Evolutionary conservation across 2,113 vertebrate genomes (phyloP).

Genomic region (Dasyurus viverrinus): DNA sequence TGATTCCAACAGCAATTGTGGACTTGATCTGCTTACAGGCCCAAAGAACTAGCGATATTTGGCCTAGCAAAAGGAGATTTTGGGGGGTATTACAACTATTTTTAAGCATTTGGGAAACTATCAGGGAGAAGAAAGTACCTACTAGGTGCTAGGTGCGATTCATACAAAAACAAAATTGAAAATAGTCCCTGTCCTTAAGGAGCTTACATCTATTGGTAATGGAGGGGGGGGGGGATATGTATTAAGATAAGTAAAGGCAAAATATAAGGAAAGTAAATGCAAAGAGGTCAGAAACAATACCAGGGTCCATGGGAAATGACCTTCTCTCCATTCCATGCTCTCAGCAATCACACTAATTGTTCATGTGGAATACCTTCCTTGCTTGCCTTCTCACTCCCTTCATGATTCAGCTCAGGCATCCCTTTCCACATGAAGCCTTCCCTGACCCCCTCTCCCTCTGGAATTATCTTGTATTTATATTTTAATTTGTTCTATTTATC

Average conservation of each 20-base stretch:
- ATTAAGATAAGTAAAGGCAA: background rate
- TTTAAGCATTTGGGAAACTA: background rate
- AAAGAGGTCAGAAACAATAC: background rate
- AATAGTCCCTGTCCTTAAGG: background rate
- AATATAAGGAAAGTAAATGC: background rate
- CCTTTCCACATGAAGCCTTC: background rate
- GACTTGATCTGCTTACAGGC: slow-evolving; percentile 22
- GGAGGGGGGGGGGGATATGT: background rate
- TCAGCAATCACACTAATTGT: background rate
- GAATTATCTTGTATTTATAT: background rate
- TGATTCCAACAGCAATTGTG: slow-evolving; percentile 68
- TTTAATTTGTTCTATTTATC: background rate
- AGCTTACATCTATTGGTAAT: background rate
- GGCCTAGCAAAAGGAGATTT: background rate
- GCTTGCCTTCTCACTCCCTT: background rate
- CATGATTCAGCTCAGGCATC: background rate
- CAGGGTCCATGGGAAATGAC: background rate
- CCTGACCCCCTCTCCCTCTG: background rate
- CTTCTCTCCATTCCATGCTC: background rate
- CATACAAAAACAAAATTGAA: background rate
- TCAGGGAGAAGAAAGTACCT: background rate
- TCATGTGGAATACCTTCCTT: background rate
- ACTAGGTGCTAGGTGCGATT: background rate
- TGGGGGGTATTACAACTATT: background rate
- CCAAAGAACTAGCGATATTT: background rate